A percentile compares a stretch with the other conserved stretches of the same genome.
Conservation (phyloP, 2,888 invertebrate genomes). For the Plemyria rubiginata region DNA sequence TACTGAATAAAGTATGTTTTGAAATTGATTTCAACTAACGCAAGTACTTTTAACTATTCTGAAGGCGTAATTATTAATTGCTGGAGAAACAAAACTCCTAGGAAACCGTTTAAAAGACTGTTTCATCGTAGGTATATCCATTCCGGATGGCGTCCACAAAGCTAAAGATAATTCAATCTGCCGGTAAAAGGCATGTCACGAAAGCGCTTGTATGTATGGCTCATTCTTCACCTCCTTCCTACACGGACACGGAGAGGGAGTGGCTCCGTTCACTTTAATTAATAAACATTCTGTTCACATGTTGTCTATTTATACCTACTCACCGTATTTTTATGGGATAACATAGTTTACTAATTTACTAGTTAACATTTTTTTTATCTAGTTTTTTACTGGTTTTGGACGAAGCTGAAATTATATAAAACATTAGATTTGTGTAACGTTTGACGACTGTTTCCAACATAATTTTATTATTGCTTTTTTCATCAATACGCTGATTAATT, state of each 20-base stretch:
- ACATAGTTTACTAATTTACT: too few relatives aligned
- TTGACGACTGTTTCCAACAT: too few relatives aligned
- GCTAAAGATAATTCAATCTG: slow-evolving; percentile 19
- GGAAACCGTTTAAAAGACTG: neutral
- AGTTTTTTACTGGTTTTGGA: too few relatives aligned
- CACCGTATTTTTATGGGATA: neutral
- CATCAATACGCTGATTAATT: too few relatives aligned
- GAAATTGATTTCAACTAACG: too few relatives aligned
- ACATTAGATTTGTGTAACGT: too few relatives aligned
- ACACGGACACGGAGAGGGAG: slow-evolving; percentile 48
- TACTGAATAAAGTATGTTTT: too few relatives aligned
- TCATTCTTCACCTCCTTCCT: slow-evolving; percentile 29
- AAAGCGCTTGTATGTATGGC: slow-evolving; percentile 44
- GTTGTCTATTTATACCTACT: neutral
- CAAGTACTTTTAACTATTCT: too few relatives aligned
- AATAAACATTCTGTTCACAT: slow-evolving; percentile 27
- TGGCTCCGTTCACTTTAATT: slow-evolving; percentile 36
- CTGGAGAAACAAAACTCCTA: neutral
- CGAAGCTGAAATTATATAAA: too few relatives aligned
- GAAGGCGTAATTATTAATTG: too few relatives aligned
- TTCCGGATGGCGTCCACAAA: slow-evolving; percentile 4
- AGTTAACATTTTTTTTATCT: too few relatives aligned
- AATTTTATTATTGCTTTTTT: too few relatives aligned
- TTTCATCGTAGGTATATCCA: neutral
- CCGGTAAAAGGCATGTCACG: slow-evolving; percentile 35